Conservation (phyloP, 2,113 vertebrate genomes). For the Lepidothrix coronata region DNA sequence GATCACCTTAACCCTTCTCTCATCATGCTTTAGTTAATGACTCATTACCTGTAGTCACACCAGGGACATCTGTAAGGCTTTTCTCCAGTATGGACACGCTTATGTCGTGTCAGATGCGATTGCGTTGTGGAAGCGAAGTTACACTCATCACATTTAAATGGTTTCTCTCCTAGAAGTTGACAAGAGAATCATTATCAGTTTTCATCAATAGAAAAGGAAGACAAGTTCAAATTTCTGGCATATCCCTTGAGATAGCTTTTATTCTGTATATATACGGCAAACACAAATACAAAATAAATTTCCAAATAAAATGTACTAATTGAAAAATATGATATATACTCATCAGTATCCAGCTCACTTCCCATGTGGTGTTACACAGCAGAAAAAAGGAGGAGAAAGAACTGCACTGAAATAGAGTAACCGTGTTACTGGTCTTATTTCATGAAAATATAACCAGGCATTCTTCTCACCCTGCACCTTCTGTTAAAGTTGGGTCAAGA, state of each 20-base stretch:
- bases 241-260: neutral
- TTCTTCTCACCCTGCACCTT: neutral
- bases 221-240: neutral
- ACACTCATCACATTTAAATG: conserved; percentile 96
- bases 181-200: conserved; percentile 17
- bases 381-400: neutral
- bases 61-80: conserved; percentile 98
- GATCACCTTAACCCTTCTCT: conserved; percentile 79
- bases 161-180: conserved; percentile 88
- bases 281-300: neutral
- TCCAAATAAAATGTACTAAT: neutral
- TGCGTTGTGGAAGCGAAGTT: conserved; percentile 97
- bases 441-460: neutral
- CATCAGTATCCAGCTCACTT: neutral
- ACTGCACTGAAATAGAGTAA: neutral
- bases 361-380: neutral
- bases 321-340: neutral
- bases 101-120: conserved; percentile 96
- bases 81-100: conserved; percentile 96
- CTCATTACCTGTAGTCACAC: conserved; percentile 97
- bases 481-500: neutral
- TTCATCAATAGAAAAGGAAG: neutral
- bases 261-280: neutral
- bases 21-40: conserved; percentile 43
- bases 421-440: neutral